phyloP scores from a whole-genome alignment of 2,113 vertebrate species.

The Carassius gibelio region DNA sequence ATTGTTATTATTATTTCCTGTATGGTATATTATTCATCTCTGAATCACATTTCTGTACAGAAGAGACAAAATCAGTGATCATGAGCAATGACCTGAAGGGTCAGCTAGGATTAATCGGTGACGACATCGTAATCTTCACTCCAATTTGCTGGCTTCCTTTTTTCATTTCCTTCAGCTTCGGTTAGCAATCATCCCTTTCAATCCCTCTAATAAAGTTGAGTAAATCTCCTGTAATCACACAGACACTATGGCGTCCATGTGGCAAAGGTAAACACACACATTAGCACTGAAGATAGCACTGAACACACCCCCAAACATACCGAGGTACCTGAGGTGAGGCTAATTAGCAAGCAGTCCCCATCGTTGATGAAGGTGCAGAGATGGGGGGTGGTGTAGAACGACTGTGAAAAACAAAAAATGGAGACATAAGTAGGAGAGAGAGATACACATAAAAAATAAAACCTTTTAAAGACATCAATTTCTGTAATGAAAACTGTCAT shows the following conservation, averaged over 20 bases:
- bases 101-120: slow-evolving; percentile 29
- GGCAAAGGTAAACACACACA: background rate
- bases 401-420: background rate
- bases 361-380: background rate
- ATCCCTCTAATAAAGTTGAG: slow-evolving; percentile 35
- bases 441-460: background rate
- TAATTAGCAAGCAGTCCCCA: background rate
- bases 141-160: slow-evolving; percentile 20
- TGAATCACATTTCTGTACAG: background rate
- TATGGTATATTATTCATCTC: background rate
- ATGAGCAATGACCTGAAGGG: background rate
- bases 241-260: background rate
- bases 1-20: too few relatives aligned
- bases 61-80: background rate
- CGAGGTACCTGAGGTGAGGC: background rate
- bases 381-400: background rate
- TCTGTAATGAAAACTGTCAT: background rate
- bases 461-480: background rate
- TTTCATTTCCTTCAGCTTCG: slow-evolving; percentile 32
- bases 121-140: slow-evolving; percentile 27
- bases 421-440: background rate
- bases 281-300: background rate
- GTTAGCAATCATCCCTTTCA: slow-evolving; percentile 19
- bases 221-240: background rate
- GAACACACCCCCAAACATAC: background rate